A percentile compares a stretch with the other conserved stretches of the same genome.
Conservation (phyloP, 1,140 invertebrate genomes). For the Planococcus citri region DNA sequence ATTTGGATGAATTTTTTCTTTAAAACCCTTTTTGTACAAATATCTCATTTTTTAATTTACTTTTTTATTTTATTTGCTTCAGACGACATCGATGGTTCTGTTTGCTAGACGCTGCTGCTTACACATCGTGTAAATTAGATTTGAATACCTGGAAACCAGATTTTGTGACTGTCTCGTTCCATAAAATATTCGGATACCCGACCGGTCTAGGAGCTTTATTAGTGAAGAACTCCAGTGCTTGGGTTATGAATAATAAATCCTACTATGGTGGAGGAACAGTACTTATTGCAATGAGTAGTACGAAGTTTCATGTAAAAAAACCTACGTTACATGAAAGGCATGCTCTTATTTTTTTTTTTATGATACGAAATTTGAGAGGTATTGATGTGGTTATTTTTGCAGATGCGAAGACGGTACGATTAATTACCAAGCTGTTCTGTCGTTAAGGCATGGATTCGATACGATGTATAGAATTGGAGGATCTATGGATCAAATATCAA, state of each 20-base stretch:
- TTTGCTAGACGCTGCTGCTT: constrained; percentile 74
- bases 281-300: constrained; percentile 56
- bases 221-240: constrained; percentile 53
- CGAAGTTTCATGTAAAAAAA: constrained; percentile 55
- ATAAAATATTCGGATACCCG: constrained; percentile 96
- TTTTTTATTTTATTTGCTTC: not conserved
- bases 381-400: constrained; percentile 31
- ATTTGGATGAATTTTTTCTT: not conserved
- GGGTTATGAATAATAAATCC: constrained; percentile 47
- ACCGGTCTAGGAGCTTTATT: constrained; percentile 83
- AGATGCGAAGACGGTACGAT: constrained; percentile 93
- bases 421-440: constrained; percentile 71
- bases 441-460: constrained; percentile 70
- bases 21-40: no score
- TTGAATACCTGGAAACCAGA: constrained; percentile 60
- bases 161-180: constrained; percentile 87
- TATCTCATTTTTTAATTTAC: no score
- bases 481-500: constrained; percentile 51
- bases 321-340: constrained; percentile 56
- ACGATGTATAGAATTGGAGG: constrained; percentile 45
- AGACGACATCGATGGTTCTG: constrained; percentile 52
- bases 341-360: no score
- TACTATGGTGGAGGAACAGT: constrained; percentile 92
- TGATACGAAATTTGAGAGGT: not conserved
- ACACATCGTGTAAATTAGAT: constrained; percentile 61